Base-by-base conservation (phyloP, 35 echinoderm and acorn worm genomes). In the Ptychodera flava region DNA sequence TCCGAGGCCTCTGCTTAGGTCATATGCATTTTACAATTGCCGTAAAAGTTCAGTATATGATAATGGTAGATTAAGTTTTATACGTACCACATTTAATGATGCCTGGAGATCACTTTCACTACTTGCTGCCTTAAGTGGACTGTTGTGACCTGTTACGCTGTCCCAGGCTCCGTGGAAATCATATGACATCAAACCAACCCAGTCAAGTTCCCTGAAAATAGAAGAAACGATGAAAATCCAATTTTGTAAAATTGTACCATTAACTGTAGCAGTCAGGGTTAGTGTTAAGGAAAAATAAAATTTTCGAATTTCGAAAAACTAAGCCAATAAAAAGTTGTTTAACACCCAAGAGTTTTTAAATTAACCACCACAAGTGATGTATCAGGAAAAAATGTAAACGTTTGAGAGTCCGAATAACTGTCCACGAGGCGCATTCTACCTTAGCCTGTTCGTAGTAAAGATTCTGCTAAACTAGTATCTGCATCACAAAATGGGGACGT, bases 1-100 rank as follows among this genome's bases (percentile, higher is more conserved):
- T n/a, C n/a, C n/a, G n/a, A n/a, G n/a, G n/a, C n/a, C n/a, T n/a
- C n/a, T n/a, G n/a, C n/a, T n/a, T n/a, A n/a, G n/a, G n/a, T n/a
- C n/a, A n/a, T n/a, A n/a, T n/a, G n/a, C n/a, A n/a, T n/a, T n/a
- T n/a, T n/a, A n/a, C n/a, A n/a, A 77, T 15, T 15, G 75, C 15
- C 15, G n/a, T 15, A n/a, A 77, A 77, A 15, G n/a, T 15, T 77
- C 15, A 77, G 15, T 15, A 77, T 77, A 77, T 77, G 15, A 77
- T 77, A 77, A 15, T 22, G 77, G 78, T 64, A 0, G 33, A 86
- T 29, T 10, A 78, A 15, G 27, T 34, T 16, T 36, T n/a, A 27
- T 22, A 85, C 89, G 22, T 85, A 90, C 89, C 77, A 90, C 83
- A 1, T 82, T 85, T 27, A 85, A 38, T 6, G 78, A 38, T 33